Percentiles rank a stretch among this genome's conserved stretches.
These are phyloP conservation scores for Acronicta aceris DNA, from an alignment of 2,888 invertebrate species.

Conservation along the genomic window DNA sequence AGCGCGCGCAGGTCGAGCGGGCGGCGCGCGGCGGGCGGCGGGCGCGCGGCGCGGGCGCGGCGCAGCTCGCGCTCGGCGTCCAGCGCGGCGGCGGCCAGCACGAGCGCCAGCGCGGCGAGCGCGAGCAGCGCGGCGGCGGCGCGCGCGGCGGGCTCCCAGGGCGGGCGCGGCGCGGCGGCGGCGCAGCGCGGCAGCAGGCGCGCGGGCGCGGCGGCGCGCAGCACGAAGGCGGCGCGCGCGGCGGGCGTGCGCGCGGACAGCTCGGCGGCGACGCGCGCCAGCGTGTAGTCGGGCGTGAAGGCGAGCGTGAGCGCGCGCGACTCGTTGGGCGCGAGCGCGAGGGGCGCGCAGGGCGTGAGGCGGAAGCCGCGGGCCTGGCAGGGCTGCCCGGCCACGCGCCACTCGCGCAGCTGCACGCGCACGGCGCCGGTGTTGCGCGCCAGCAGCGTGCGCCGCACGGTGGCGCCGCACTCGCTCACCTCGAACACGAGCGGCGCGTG, in stretches of 20 bases:
- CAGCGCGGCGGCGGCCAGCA: constrained; percentile 69
- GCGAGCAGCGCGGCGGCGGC: constrained; percentile 62
- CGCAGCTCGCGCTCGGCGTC: constrained; percentile 64
- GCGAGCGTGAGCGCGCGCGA: constrained; percentile 70
- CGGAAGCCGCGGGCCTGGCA: constrained; percentile 80
- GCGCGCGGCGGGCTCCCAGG: constrained; percentile 63
- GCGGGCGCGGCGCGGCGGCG: constrained; percentile 74
- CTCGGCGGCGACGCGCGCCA: constrained; percentile 66
- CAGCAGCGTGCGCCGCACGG: constrained; percentile 88
- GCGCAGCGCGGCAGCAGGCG: constrained; percentile 66
- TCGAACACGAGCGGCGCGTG: constrained; percentile 94
- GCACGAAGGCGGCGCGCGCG: constrained; percentile 63
- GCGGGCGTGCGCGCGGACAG: constrained; percentile 64
- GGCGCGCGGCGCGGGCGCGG: constrained; percentile 75
- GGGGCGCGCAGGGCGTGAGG: constrained; percentile 74
- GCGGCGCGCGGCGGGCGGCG: constrained; percentile 76
- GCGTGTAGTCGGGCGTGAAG: constrained; percentile 76
- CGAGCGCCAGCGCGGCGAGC: constrained; percentile 68
- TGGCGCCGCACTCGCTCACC: constrained; percentile 90
- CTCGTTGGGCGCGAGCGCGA: constrained; percentile 74
- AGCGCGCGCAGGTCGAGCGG: constrained; percentile 61
- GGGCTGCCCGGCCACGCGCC: constrained; percentile 71
- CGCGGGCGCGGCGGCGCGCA: constrained; percentile 66
- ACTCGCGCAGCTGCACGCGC: constrained; percentile 91
- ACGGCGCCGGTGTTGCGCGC: constrained; percentile 96